Percentiles rank a stretch among this genome's conserved stretches.
Evolutionary conservation across 2,888 invertebrate genomes (phyloP).

Genomic region (Pogonocherus hispidulus): DNA sequence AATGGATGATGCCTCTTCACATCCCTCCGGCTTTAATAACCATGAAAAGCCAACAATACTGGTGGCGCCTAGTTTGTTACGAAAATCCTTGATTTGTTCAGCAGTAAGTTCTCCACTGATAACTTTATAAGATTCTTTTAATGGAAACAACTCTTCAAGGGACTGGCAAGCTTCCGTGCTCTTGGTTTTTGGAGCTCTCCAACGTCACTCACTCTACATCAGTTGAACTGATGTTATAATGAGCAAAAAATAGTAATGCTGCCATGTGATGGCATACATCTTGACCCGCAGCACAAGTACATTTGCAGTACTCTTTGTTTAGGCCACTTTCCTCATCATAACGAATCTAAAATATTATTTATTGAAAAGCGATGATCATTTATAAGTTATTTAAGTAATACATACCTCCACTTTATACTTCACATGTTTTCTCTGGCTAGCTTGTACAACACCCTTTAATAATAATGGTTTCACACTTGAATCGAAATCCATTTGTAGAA

Average conservation of each 20-base stretch:
- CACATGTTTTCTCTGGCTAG: neutral
- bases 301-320: slow-evolving; percentile 3
- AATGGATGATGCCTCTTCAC: neutral
- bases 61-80: neutral
- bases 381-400: neutral
- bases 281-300: slow-evolving; percentile 18
- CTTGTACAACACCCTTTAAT: neutral
- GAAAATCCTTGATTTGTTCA: neutral
- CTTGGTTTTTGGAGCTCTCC: neutral
- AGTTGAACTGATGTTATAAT: slow-evolving; percentile 16
- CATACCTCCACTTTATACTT: slow-evolving; percentile 5
- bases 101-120: neutral
- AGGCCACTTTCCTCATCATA: neutral
- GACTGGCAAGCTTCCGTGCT: neutral
- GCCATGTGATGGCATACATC: slow-evolving; percentile 19
- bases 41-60: neutral
- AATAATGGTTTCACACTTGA: neutral
- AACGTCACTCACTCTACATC: slow-evolving; percentile 16
- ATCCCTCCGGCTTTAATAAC: neutral
- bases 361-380: neutral
- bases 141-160: neutral
- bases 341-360: neutral
- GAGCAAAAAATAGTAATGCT: slow-evolving; percentile 7
- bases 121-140: neutral
- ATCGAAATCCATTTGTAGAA: neutral